phyloP scores from a whole-genome alignment of 2,888 invertebrate species.

The Toxonevra muliebris region DNA sequence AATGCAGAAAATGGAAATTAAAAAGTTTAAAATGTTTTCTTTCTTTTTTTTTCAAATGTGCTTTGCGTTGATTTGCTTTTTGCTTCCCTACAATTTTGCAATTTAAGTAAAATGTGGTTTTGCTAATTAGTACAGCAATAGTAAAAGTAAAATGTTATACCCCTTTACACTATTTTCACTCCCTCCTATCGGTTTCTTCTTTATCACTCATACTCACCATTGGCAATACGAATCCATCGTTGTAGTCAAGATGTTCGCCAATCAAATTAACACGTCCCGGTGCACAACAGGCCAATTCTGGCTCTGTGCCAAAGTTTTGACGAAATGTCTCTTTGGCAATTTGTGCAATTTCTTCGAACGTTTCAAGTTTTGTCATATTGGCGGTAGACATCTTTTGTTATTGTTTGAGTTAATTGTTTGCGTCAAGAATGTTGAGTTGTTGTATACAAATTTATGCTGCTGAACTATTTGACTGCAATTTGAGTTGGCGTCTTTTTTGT shows the following conservation, averaged over 20 bases:
- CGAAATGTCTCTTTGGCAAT: constrained; percentile 66
- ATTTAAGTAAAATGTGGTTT: not conserved
- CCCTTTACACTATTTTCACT: not conserved
- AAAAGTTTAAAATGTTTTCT: not conserved
- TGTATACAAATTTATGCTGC: not conserved
- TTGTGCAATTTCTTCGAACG: constrained; percentile 60
- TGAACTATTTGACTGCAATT: not conserved
- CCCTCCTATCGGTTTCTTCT: not conserved
- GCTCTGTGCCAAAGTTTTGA: constrained; percentile 69
- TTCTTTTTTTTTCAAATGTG: constrained; percentile 1
- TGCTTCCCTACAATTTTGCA: not conserved
- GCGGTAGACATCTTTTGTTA: constrained; percentile 36
- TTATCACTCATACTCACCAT: constrained; percentile 73
- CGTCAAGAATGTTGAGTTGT: constrained; percentile 3
- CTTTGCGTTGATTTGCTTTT: not conserved
- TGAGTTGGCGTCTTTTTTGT: too few species aligned
- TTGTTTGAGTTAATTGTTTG: not conserved
- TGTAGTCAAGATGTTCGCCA: constrained; percentile 96
- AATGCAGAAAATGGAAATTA: constrained; percentile 9
- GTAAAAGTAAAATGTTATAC: not conserved
- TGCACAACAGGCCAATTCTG: constrained; percentile 76
- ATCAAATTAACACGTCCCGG: constrained; percentile 95
- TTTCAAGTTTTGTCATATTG: constrained; percentile 48
- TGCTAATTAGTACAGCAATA: constrained; percentile 9
- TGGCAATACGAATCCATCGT: constrained; percentile 92